phyloP scores from a whole-genome alignment of 1,140 invertebrate genomes.

The Melanaphis sacchari region DNA sequence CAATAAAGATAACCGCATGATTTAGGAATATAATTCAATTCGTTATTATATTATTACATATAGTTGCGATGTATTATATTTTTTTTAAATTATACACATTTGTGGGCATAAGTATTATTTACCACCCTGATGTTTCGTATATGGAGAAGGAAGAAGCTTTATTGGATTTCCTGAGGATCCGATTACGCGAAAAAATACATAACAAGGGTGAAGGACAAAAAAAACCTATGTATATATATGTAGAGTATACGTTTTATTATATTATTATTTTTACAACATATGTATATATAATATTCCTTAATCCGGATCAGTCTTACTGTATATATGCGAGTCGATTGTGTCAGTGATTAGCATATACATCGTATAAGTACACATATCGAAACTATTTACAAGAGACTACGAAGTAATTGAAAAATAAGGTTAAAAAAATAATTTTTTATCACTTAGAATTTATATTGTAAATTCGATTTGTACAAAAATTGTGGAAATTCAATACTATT shows the following conservation, averaged over 20 bases:
- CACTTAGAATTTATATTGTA: not conserved
- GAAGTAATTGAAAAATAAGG: not conserved
- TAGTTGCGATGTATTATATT: not conserved
- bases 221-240: not conserved
- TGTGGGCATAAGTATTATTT: slow-evolving; percentile 19
- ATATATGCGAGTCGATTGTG: not conserved
- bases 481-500: not conserved
- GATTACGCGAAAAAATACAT: not conserved
- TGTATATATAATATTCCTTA: not conserved
- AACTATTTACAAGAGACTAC: not conserved
- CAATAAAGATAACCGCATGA: not conserved
- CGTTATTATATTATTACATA: slow-evolving; percentile 14
- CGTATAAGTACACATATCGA: not conserved
- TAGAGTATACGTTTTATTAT: not conserved
- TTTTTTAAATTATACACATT: not conserved
- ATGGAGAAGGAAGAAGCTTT: not conserved
- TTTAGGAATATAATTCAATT: not conserved
- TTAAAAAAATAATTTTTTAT: not conserved
- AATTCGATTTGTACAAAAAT: not conserved
- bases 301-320: not conserved
- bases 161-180: slow-evolving; percentile 24
- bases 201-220: not conserved
- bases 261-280: not conserved
- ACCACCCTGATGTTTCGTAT: not conserved
- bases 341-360: not conserved